Evolutionary conservation across 2,113 vertebrate species (phyloP).

Genomic region (Bettongia penicillata): DNA sequence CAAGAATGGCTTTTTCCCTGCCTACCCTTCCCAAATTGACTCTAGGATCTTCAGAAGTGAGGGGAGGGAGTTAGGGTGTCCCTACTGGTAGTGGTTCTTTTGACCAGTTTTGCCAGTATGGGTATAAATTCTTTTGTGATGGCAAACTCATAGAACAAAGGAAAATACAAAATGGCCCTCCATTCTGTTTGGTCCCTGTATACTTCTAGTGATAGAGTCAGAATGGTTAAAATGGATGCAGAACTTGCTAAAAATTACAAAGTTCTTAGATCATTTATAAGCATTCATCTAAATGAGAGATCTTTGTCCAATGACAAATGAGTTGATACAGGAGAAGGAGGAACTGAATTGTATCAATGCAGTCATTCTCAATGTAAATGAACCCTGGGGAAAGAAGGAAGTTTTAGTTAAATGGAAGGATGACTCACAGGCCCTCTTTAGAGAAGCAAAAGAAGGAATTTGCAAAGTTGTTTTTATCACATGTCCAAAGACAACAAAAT

Average conservation of each 20-base stretch:
- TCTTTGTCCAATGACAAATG: neutral
- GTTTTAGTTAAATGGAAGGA: neutral
- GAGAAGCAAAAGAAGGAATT: neutral
- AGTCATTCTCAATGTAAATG: neutral
- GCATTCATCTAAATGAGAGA: neutral
- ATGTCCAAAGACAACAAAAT: neutral
- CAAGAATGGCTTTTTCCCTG: neutral
- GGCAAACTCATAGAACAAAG: neutral
- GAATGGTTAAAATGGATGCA: neutral
- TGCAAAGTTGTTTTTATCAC: neutral
- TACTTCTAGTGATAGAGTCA: neutral
- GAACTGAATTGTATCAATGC: neutral
- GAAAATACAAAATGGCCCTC: neutral
- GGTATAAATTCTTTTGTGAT: neutral
- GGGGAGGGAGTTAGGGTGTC: neutral
- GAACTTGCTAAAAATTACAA: neutral
- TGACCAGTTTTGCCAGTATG: too few relatives aligned
- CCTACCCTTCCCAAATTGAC: neutral
- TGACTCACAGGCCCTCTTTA: neutral
- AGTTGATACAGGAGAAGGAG: neutral
- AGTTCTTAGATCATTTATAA: neutral
- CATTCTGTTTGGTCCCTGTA: neutral
- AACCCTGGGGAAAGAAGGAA: neutral
- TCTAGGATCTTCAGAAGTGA: neutral
- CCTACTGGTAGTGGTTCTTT: neutral